Base-by-base conservation (phyloP, 2,797 vertebrate genomes). In the Halcyon smyrnensis region DNA sequence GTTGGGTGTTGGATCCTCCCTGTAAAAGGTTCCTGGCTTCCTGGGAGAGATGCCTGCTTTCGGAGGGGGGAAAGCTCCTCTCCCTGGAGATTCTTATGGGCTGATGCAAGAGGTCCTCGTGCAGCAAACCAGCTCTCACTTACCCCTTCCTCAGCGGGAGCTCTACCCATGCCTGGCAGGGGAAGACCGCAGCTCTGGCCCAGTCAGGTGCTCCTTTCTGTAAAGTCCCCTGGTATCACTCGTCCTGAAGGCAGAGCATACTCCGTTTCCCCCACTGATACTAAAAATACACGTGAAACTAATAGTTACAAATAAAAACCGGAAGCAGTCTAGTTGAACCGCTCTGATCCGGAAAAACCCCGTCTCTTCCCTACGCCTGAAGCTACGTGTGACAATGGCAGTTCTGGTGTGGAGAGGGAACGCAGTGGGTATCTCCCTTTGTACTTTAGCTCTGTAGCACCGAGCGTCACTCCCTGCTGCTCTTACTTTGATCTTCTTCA, bases 241-340 rank as follows among this genome's bases (percentile, higher is more conserved):
- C 0, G 0, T 37, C 2, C 6, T 53, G 60, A 76, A 59, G 1
- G 6, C 93, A 89, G 80, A 67, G 57, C 8, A 15, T 53, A 6
- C 51, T 65, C 34, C 1, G 1, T 63, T 96, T 86, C 70, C 54
- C 39, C 74, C 2, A 2, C 67, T 70, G 67, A 16, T 53, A 53
- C 73, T 84, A 93, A 95, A 95, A 82, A 73, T 51, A 84, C 37
- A 8, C 3, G 6, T 0, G 2, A 93, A 77, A 70, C 84, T 28
- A 74, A 43, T 85, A 77, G 63, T 65, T 89, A 75, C 74, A 89
- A 83, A 34, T 37, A 87, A 95, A 96, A 95, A 63, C 4, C 74
- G 67, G 92, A 96, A 96, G 73, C 20, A 39, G 56, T 17, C 21
- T 37, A 9, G 23, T 21, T 68, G n/a, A 82, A 32, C 36, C 0